Percentiles rank a stretch among this genome's conserved stretches.
Conservation (phyloP, 2,888 invertebrate genomes). For the Pycnomerus fuliginosus region DNA sequence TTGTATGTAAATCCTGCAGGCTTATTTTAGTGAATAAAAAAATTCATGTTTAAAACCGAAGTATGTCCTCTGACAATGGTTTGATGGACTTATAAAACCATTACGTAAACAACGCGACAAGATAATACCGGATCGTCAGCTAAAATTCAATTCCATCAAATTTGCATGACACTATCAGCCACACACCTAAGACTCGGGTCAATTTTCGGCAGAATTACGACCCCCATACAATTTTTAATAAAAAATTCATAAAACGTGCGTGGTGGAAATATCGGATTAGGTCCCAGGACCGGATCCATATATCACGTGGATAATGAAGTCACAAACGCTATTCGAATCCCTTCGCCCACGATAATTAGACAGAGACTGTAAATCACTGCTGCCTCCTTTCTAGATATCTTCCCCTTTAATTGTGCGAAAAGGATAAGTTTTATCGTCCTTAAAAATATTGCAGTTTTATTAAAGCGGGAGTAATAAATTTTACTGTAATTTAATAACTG, state of each 20-base stretch:
- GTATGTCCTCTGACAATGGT: no score
- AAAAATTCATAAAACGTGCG: slow-evolving; percentile 18
- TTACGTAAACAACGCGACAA: no score
- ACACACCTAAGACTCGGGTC: neutral
- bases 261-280: slow-evolving; percentile 13
- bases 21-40: no score
- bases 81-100: no score
- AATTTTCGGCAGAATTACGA: slow-evolving; percentile 10
- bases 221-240: slow-evolving; percentile 12
- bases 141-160: slow-evolving; percentile 3
- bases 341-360: slow-evolving; percentile 18
- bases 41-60: no score
- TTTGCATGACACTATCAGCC: slow-evolving; percentile 10
- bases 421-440: no score
- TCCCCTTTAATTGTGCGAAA: slow-evolving; percentile 14
- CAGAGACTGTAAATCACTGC: slow-evolving; percentile 17
- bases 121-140: neutral
- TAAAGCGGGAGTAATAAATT: no score
- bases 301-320: slow-evolving; percentile 17
- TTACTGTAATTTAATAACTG: no score
- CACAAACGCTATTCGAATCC: slow-evolving; percentile 17
- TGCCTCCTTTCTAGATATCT: slow-evolving; percentile 15
- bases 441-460: no score
- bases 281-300: slow-evolving; percentile 9
- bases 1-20: no score